Percentiles rank a stretch among this genome's conserved stretches.
Conservation (phyloP, 2,113 vertebrate genomes). For the Apaloderma vittatum region DNA sequence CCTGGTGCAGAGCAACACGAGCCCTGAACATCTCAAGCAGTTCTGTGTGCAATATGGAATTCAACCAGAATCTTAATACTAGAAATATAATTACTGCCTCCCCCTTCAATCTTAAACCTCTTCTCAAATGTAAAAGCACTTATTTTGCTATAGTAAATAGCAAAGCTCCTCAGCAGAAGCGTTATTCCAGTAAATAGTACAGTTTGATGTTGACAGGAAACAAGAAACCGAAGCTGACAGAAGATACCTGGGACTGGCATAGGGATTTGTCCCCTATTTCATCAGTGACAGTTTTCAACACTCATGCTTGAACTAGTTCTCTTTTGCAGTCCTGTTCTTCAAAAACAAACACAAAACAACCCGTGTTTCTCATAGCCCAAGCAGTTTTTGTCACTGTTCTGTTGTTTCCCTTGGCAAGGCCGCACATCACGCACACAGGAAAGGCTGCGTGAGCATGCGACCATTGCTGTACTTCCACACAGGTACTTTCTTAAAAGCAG, state of each 20-base stretch:
- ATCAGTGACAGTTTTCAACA: background rate
- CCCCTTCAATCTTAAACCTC: background rate
- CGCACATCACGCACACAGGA: background rate
- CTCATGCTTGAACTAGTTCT: background rate
- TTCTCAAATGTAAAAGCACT: background rate
- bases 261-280: background rate
- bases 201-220: background rate
- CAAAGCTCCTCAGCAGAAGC: background rate
- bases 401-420: background rate
- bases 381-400: no score
- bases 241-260: background rate
- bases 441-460: background rate
- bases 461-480: background rate
- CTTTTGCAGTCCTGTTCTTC: background rate
- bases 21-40: background rate
- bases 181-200: background rate
- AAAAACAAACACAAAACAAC: no score
- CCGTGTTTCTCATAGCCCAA: no score
- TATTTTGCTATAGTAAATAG: background rate
- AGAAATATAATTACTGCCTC: background rate
- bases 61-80: background rate
- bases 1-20: accelerated
- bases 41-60: background rate
- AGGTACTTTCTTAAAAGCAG: background rate
- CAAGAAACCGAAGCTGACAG: background rate